These are phyloP conservation scores for Pelecanus crispus DNA, from an alignment of 2,113 vertebrate genomes.

Conservation along the genomic window DNA sequence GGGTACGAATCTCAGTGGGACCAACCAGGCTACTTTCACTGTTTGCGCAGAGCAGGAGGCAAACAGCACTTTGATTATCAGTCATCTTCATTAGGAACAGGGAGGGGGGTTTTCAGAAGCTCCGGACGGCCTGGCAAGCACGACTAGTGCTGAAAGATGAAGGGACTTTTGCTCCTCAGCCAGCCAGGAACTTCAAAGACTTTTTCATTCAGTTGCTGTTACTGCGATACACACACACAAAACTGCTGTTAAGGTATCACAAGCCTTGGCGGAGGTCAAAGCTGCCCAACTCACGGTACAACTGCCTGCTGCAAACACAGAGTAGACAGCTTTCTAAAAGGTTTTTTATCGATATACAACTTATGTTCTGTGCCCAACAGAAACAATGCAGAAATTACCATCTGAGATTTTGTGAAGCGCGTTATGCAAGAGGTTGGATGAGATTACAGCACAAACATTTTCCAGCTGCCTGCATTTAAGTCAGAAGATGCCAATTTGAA, in stretches of 20 bases:
- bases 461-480: neutral
- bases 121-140: neutral
- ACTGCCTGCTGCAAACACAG: neutral
- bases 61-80: neutral
- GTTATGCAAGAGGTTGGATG: neutral
- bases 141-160: neutral
- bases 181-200: constrained; percentile 28
- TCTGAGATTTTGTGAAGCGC: neutral
- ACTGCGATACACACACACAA: neutral
- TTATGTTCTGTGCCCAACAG: neutral
- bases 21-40: neutral
- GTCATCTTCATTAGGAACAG: neutral
- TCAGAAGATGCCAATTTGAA: neutral
- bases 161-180: constrained; percentile 15
- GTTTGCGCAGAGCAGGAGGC: neutral
- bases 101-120: neutral
- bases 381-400: neutral
- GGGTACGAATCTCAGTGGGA: neutral
- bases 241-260: constrained; percentile 5
- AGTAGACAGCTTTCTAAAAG: neutral
- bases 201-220: neutral
- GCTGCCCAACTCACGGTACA: neutral
- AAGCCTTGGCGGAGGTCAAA: neutral
- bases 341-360: neutral
- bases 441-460: neutral